Evolutionary conservation across 2,888 invertebrate species (phyloP), one percentile per base, ranked within the genome.

Genomic region (Odontocerum albicorne): DNA sequence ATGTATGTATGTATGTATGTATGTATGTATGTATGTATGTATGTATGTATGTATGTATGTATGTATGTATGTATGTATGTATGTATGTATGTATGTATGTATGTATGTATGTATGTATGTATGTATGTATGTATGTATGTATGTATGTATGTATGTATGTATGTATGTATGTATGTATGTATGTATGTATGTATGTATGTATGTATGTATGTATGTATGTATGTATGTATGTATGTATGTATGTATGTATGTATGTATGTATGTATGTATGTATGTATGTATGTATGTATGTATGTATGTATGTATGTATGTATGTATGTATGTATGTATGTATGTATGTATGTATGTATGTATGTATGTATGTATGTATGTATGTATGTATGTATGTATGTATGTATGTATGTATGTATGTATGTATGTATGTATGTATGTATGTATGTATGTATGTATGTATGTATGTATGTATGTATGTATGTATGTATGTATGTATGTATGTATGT

Each of bases 281-380:
- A 27, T 27, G 10, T 27, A 27, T 27, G 10, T 27, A 27, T 27
- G 10, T 27, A 27, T 27, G 10, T 27, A 27, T 27, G 10, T 27
- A 27, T 27, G 10, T 27, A 27, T 27, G 10, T 35, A n/a, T 35
- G 12, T 35, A 35, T n/a, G 12, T n/a, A 35, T n/a, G 17, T 13
- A 38, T 38, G 17, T 38, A 15, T 38, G 16, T 13, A 4, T 13
- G 16, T 15, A 15, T 13, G 16, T 4, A 38, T 38, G 17, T 13
- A 38, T 38, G 17, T 38, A 15, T 13, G 16, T 38, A 38, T 13
- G 10, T 38, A 13, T 13, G 17, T 38, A 15, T n/a, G 17, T 13
- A 38, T 38, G 10, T 38, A 13, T 38, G 10, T 38, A 15, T 38
- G 38, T 38, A 38, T 35, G 35, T 35, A 35, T 35, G 17, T 15